phyloP scores from a whole-genome alignment of 2,113 vertebrate genomes.

The Madoqua kirkii region DNA sequence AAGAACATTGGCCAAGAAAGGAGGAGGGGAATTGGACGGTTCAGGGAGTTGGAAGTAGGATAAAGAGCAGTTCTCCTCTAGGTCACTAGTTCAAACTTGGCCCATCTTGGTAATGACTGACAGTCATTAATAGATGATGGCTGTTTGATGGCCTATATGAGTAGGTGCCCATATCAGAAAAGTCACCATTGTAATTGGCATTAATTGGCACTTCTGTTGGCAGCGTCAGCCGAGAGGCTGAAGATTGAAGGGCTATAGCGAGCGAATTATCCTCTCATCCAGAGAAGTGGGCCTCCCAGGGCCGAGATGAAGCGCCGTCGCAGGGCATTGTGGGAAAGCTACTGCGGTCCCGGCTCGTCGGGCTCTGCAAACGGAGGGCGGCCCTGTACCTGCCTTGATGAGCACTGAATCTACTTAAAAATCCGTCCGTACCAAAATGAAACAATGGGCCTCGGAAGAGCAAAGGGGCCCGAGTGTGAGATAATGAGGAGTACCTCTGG shows the following conservation, averaged over 20 bases:
- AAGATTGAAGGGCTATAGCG: conserved; percentile 67
- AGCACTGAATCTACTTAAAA: conserved; percentile 4
- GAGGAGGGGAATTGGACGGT: conserved; percentile 66
- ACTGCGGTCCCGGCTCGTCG: neutral
- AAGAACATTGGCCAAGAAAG: conserved; percentile 56
- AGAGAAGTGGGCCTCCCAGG: conserved; percentile 63
- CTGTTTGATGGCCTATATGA: conserved; percentile 68
- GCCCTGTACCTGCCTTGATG: neutral
- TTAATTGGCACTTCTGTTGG: conserved; percentile 76
- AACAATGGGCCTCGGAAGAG: neutral
- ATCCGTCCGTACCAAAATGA: neutral
- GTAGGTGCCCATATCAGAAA: conserved; percentile 74
- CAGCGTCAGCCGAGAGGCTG: conserved; percentile 69
- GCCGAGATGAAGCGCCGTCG: conserved; percentile 32
- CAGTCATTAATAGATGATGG: conserved; percentile 68
- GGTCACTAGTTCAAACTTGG: conserved; percentile 71
- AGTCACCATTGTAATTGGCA: conserved; percentile 77
- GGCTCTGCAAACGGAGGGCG: conserved; percentile 14
- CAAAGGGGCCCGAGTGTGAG: neutral
- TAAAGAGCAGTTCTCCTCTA: conserved; percentile 66
- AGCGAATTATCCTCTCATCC: conserved; percentile 71
- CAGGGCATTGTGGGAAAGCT: conserved; percentile 35
- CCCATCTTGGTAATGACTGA: conserved; percentile 56
- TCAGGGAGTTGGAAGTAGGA: conserved; percentile 65
- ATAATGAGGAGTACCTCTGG: conserved; percentile 14